Evolutionary conservation across 2,888 invertebrate species (phyloP), one percentile per base, ranked within the genome.

Genomic region (Orthosia gothica): DNA sequence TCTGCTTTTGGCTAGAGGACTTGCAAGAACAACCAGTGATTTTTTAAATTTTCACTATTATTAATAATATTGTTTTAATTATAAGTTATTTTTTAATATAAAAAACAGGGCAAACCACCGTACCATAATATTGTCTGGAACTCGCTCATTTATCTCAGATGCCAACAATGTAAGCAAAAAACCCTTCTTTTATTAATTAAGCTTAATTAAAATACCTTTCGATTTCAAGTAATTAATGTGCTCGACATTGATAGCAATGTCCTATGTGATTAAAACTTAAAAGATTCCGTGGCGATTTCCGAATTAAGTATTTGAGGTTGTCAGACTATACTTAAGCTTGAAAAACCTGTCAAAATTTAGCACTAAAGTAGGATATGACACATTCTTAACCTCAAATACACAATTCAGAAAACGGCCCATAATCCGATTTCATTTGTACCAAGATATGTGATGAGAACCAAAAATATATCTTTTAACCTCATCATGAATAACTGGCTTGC

Each of bases 401-500:
- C 32, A 32, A 40, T 40, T 40, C 40, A 9, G 9, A 40, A 40
- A 40, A 1, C 9, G 40, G 40, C 40, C 3, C 40, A 7, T 84
- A 84, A 82, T 82, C 63, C 32, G 58, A n/a, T n/a, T 81, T 76
- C 73, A 82, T 81, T 82, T 64, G 68, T 65, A n/a, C n/a, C 64
- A 81, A 84, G 73, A 81, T 82, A 84, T 82, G 82, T 82, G 77
- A 81, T 84, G 84, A 74, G 73, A 84, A 40, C 40, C 9, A 40
- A 40, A 40, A 40, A 40, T 40, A 77, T 79, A 70, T 58, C 26
- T 73, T 81, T 81, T 73, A 88, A 85, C 84, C 83, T 72, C 32
- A n/a, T n/a, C n/a, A 82, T 82, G 83, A 83, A 82, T 82, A 80
- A 64, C 69, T 40, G 9, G 89, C 88, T 83, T 91, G 91, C 89